Base-by-base conservation (phyloP, 2,888 invertebrate species). In the Scelioninae gen. 2 region DNA sequence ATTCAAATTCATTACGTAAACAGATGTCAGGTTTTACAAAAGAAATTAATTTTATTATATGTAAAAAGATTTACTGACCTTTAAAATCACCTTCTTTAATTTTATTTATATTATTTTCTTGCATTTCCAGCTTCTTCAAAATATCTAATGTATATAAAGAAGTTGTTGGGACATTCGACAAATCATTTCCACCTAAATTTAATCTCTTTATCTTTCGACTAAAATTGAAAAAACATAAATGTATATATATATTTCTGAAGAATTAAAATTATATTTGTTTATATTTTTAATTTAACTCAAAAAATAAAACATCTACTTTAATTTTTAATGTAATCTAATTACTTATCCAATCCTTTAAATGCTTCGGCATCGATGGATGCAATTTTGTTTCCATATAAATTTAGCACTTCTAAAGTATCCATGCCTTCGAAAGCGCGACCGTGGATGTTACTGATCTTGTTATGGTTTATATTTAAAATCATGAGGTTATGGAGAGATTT, bases 381-480 rank as follows among this genome's bases (percentile, higher is more conserved):
- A 82, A 96, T 92, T 87, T 91, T 92, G 85, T 95, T 95, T 86
- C 95, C 96, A 85, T 96, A 96, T 31, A 96, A 87, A 9, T 94
- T 94, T 35, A 96, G 89, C 76, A 96, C 94, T 85, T 96, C 94
- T 77, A 96, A 87, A 2, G 95, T 94, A 82, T 94, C 94, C 78
- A 96, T 88, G 0, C 96, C 96, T 82, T 93, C 92, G 83, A 96
- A 96, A 7, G 96, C 96, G 76, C 90, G 91, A 74, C 91, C 91
- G 81, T 94, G 94, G 28, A 96, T 89, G 57, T 91, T 91, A 46
- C 89, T 90, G 80, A 96, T 94, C 87, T 89, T 90, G 86, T 96
- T 96, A 87, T 95, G 94, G 87, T 96, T 96, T 88, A 96, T 90
- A 87, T 96, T 96, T 73, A 96, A 89, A 78, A 95, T 95, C 75